A percentile compares a stretch with the other conserved stretches of the same genome.
These are phyloP conservation scores for Apodemus sylvaticus DNA, from an alignment of 2,113 vertebrate species.

Conservation along the genomic window DNA sequence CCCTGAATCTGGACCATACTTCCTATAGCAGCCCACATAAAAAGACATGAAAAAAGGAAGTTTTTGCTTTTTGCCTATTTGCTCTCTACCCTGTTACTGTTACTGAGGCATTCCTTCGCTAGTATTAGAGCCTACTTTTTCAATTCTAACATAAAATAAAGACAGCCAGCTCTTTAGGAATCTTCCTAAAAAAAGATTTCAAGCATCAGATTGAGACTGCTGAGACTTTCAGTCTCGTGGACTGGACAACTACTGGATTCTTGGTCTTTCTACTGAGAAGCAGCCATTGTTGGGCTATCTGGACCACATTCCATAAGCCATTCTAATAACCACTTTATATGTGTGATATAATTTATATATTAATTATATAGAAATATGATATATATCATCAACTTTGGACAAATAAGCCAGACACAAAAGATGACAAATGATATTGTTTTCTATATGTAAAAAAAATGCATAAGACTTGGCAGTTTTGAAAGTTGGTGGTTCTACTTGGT, in stretches of 20 bases:
- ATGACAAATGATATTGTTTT: background rate
- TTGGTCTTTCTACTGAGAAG: background rate
- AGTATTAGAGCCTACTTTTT: background rate
- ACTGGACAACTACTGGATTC: background rate
- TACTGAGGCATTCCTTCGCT: background rate
- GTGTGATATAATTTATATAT: background rate
- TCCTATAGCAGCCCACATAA: background rate
- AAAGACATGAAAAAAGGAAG: background rate
- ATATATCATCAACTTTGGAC: background rate
- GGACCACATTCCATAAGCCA: background rate
- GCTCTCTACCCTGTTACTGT: background rate
- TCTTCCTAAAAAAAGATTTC: background rate
- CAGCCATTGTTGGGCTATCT: background rate
- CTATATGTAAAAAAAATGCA: background rate
- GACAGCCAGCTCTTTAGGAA: background rate
- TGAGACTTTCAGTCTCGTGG: background rate
- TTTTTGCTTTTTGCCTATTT: background rate
- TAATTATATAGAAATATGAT: background rate
- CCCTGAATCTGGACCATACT: background rate
- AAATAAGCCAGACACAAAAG: conserved; percentile 5
- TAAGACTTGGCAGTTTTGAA: background rate
- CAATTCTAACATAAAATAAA: background rate
- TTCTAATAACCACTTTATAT: background rate
- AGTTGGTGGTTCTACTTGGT: background rate
- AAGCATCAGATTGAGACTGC: background rate